Conservation (phyloP, 2,797 vertebrate genomes). For the Labroides dimidiatus region DNA sequence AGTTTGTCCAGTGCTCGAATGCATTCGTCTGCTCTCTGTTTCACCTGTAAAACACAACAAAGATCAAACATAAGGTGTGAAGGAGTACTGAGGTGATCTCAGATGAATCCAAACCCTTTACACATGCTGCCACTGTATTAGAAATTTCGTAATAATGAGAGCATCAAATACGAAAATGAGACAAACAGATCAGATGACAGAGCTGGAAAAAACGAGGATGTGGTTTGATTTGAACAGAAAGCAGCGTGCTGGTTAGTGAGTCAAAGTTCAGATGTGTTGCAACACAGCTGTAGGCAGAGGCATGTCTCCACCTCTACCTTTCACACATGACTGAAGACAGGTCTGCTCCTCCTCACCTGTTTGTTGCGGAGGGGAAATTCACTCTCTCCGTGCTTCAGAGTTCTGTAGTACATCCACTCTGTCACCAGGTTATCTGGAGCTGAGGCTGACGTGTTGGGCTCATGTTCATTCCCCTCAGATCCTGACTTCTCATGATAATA, state of each 20-base stretch:
- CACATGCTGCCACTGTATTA: background rate
- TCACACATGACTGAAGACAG: background rate
- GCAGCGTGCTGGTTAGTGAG: background rate
- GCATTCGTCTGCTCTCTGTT: conserved; percentile 90
- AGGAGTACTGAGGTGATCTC: no score
- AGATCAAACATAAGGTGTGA: background rate
- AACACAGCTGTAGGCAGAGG: background rate
- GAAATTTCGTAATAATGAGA: background rate
- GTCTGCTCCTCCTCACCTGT: conserved; percentile 82
- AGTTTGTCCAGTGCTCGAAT: conserved; percentile 88
- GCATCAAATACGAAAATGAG: background rate
- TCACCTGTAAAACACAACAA: conserved; percentile 81
- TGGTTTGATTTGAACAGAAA: conserved; percentile 28
- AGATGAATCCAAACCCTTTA: background rate
- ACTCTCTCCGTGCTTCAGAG: conserved; percentile 79
- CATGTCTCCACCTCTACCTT: background rate
- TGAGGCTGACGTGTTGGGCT: conserved; percentile 27
- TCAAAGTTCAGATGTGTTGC: conserved; percentile 18
- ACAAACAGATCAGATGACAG: background rate
- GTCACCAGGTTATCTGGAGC: conserved; percentile 69
- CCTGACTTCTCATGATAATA: conserved; percentile 81
- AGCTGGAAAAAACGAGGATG: conserved; percentile 11
- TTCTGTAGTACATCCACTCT: conserved; percentile 92
- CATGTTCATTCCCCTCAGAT: conserved; percentile 55
- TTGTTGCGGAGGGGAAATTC: conserved; percentile 86